These are phyloP conservation scores for Copsychus sechellarum DNA, from an alignment of 2,113 vertebrate species.

Conservation along the genomic window DNA sequence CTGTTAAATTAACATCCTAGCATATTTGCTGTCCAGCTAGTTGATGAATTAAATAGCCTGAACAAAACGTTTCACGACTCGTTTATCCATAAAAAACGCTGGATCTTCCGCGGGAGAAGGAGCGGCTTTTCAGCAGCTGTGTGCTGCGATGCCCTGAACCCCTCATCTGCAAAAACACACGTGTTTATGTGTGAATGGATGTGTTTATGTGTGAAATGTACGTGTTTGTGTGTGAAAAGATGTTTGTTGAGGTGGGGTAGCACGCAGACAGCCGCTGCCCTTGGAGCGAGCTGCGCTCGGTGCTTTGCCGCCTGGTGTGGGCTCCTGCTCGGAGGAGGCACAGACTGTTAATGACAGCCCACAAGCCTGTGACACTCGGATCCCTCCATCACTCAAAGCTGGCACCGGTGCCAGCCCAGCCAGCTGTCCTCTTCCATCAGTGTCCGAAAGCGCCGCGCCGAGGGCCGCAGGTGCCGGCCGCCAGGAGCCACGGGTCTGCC, in stretches of 20 bases:
- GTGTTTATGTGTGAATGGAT: neutral
- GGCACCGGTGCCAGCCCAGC: conserved; percentile 76
- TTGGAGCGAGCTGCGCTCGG: rapidly evolving
- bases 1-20: conserved; percentile 61
- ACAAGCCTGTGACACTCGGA: conserved; percentile 48
- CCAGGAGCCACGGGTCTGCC: conserved; percentile 69
- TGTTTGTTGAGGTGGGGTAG: neutral
- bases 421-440: conserved; percentile 86
- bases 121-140: neutral
- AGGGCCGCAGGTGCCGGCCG: conserved; percentile 69
- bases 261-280: neutral
- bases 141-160: neutral
- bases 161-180: neutral
- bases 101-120: rapidly evolving
- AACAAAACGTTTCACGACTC: conserved; percentile 47
- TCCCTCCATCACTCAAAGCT: conserved; percentile 76
- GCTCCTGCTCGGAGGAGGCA: neutral
- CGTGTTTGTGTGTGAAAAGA: neutral
- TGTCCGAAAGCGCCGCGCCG: conserved; percentile 47
- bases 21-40: conserved; percentile 53
- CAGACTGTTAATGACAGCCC: conserved; percentile 51
- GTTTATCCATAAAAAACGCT: conserved; percentile 22
- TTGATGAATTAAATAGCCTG: conserved; percentile 61
- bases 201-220: too few relatives aligned
- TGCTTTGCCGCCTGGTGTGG: neutral